These are phyloP conservation scores for Tachypleus tridentatus DNA, from an alignment of 1,140 invertebrate species.

Conservation along the genomic window DNA sequence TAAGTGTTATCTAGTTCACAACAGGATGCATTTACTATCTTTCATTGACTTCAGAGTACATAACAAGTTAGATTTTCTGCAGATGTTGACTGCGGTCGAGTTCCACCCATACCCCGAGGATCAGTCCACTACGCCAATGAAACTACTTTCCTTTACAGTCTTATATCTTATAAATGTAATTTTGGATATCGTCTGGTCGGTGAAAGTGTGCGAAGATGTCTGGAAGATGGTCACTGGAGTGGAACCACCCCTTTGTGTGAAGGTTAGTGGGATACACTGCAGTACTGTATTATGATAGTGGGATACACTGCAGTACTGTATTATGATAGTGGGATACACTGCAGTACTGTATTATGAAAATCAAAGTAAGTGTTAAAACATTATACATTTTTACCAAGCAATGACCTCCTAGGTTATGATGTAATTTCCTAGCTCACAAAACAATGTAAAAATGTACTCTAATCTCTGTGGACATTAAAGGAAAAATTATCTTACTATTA, in stretches of 20 bases:
- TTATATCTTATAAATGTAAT: slow-evolving; percentile 61
- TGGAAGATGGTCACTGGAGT: slow-evolving; percentile 65
- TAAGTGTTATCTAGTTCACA: neutral
- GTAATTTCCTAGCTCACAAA: too few species aligned
- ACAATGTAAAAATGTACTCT: too few species aligned
- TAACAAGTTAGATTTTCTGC: neutral
- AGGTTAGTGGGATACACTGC: slow-evolving; percentile 39
- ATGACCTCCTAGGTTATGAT: too few species aligned
- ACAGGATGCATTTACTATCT: neutral
- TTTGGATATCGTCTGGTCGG: slow-evolving; percentile 60
- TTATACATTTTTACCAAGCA: too few species aligned
- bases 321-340: too few species aligned
- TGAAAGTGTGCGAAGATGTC: slow-evolving; percentile 45
- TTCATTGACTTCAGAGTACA: neutral
- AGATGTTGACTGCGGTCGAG: slow-evolving; percentile 73
- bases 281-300: too few species aligned
- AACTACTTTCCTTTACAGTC: slow-evolving; percentile 63
- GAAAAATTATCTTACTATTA: too few species aligned
- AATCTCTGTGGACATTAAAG: too few species aligned
- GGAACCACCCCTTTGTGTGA: slow-evolving; percentile 72
- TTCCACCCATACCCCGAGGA: slow-evolving; percentile 64
- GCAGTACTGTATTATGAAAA: too few species aligned
- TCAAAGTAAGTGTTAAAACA: too few species aligned
- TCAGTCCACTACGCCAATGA: slow-evolving; percentile 58
- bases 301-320: too few species aligned